Percentiles rank a stretch among this genome's conserved stretches.
phyloP scores from a whole-genome alignment of 1,140 invertebrate genomes.

The Semibalanus balanoides region DNA sequence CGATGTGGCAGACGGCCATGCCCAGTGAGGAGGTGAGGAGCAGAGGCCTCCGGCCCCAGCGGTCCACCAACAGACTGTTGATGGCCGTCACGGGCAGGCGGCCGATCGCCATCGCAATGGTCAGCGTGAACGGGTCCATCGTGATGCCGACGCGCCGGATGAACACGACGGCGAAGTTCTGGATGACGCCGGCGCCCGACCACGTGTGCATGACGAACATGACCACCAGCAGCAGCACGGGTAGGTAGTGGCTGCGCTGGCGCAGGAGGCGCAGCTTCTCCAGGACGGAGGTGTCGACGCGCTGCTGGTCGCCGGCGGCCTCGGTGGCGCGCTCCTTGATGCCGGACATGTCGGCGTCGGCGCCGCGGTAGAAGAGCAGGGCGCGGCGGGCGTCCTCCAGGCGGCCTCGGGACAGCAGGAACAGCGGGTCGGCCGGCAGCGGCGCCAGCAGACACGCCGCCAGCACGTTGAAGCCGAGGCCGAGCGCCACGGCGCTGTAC shows the following conservation, averaged over 20 bases:
- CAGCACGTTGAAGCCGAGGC: slow-evolving; percentile 17
- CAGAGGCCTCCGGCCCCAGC: slow-evolving; percentile 13
- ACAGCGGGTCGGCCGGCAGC: slow-evolving; percentile 14
- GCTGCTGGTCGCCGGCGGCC: no score
- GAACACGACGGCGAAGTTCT: slow-evolving; percentile 18
- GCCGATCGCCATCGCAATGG: slow-evolving; percentile 11
- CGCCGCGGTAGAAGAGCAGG: slow-evolving; percentile 19
- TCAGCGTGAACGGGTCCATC: slow-evolving; percentile 17
- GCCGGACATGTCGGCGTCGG: slow-evolving; percentile 16
- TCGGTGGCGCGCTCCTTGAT: neutral
- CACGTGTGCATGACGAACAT: slow-evolving; percentile 15
- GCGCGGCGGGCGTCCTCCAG: slow-evolving; percentile 18
- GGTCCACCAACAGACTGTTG: slow-evolving; percentile 12
- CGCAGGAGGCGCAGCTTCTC: slow-evolving; percentile 10
- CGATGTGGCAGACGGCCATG: slow-evolving; percentile 7
- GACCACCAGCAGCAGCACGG: slow-evolving; percentile 13
- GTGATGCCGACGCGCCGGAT: slow-evolving; percentile 15
- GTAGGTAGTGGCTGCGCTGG: slow-evolving; percentile 12
- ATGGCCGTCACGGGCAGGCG: slow-evolving; percentile 14
- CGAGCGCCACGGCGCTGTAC: slow-evolving; percentile 17
- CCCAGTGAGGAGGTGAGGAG: slow-evolving; percentile 11
- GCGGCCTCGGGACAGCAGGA: slow-evolving; percentile 18
- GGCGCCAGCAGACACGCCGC: slow-evolving; percentile 15
- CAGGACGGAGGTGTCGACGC: neutral
- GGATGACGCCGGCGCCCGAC: slow-evolving; percentile 16